A percentile compares a stretch with the other conserved stretches of the same genome.
Conservation (phyloP, 2,113 vertebrate genomes). For the Ranitomeya variabilis region DNA sequence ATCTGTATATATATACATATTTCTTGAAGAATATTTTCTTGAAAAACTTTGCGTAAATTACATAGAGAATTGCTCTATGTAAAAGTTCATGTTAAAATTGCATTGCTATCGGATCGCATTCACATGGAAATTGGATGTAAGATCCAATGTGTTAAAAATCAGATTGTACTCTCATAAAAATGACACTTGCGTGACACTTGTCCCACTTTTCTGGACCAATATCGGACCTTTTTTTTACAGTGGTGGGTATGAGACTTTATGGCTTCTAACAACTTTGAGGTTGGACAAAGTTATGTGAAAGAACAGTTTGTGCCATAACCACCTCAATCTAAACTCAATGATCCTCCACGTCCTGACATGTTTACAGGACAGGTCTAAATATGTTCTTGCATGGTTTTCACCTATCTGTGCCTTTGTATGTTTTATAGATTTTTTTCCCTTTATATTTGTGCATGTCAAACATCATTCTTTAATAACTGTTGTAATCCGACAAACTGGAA, state of each 20-base stretch:
- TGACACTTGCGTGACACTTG: too few relatives aligned
- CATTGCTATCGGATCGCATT: too few relatives aligned
- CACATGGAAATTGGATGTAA: too few relatives aligned
- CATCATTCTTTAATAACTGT: neutral
- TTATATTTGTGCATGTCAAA: neutral
- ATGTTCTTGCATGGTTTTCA: neutral
- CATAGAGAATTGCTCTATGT: too few relatives aligned
- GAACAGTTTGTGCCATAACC: neutral
- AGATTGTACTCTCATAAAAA: too few relatives aligned
- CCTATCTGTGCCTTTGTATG: neutral
- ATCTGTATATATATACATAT: too few relatives aligned
- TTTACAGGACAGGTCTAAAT: neutral
- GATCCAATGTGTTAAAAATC: too few relatives aligned
- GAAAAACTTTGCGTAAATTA: too few relatives aligned
- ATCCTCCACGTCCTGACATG: neutral
- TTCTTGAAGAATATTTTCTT: too few relatives aligned
- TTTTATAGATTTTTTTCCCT: neutral
- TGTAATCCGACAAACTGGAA: constrained; percentile 14
- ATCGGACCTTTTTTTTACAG: too few relatives aligned
- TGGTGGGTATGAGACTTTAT: neutral
- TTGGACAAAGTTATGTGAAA: neutral
- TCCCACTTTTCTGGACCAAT: too few relatives aligned
- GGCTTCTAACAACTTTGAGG: neutral
- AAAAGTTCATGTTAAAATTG: too few relatives aligned
- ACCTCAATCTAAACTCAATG: neutral